These are phyloP conservation scores for Onthophagus taurus DNA, from an alignment of 1,140 invertebrate species.

Conservation along the genomic window DNA sequence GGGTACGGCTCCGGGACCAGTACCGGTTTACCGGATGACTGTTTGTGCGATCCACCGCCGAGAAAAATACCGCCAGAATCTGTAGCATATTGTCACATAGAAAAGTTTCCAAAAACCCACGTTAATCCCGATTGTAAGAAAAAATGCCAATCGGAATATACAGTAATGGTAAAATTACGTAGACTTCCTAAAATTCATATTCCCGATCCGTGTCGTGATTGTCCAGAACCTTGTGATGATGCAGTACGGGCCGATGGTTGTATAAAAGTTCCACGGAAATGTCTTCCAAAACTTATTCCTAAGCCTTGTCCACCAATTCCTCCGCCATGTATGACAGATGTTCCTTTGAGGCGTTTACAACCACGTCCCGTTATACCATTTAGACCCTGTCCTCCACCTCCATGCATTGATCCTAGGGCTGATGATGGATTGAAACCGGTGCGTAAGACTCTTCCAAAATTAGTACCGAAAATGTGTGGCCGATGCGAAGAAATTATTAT, in stretches of 20 bases:
- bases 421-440: constrained; percentile 4
- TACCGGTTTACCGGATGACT: too few relatives aligned
- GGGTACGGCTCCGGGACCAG: too few relatives aligned
- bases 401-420: constrained; percentile 7
- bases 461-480: constrained; percentile 3
- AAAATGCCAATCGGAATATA: neutral
- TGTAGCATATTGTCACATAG: too few relatives aligned
- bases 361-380: neutral
- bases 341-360: neutral
- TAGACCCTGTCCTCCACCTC: neutral
- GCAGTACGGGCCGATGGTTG: neutral
- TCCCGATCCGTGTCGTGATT: constrained; percentile 12
- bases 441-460: constrained; percentile 10
- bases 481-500: neutral
- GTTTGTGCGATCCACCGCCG: too few relatives aligned
- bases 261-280: neutral
- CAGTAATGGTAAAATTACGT: constrained; percentile 8
- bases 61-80: too few relatives aligned
- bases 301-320: neutral
- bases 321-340: neutral
- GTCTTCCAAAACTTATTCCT: neutral
- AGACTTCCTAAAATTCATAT: constrained; percentile 13
- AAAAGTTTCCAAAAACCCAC: too few relatives aligned
- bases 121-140: too few relatives aligned
- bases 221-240: neutral